These are phyloP conservation scores for Acestrorhynchus altus DNA, from an alignment of 2,797 vertebrate species.

Conservation along the genomic window DNA sequence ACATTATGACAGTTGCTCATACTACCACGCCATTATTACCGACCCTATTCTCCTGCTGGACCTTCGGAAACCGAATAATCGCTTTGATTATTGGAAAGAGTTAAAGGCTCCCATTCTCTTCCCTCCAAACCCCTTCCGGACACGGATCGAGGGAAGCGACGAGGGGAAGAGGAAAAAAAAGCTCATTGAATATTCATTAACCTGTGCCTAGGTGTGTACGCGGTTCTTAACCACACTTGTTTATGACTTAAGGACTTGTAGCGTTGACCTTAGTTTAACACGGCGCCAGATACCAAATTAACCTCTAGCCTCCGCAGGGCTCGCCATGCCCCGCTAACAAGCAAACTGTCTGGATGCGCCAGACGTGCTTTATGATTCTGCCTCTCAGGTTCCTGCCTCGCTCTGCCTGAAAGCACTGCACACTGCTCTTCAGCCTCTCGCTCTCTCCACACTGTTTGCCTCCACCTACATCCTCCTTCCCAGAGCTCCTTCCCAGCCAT, in stretches of 20 bases:
- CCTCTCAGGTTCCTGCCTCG: slow-evolving; percentile 58
- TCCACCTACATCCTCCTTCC: not conserved
- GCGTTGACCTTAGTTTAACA: slow-evolving; percentile 86
- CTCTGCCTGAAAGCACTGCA: slow-evolving; percentile 42
- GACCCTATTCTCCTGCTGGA: not conserved
- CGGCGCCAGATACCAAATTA: slow-evolving; percentile 87
- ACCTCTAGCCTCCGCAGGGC: slow-evolving; percentile 84
- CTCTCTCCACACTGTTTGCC: slow-evolving; percentile 37
- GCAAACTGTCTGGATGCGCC: slow-evolving; percentile 84
- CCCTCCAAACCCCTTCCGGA: slow-evolving; percentile 55
- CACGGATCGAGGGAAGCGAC: slow-evolving; percentile 64
- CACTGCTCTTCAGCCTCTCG: slow-evolving; percentile 22
- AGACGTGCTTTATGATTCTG: slow-evolving; percentile 82
- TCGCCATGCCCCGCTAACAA: slow-evolving; percentile 85
- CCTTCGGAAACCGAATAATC: slow-evolving; percentile 35
- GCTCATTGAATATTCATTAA: slow-evolving; percentile 87
- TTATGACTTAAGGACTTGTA: slow-evolving; percentile 89
- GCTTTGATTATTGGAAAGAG: slow-evolving; percentile 34
- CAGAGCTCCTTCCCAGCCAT: not conserved
- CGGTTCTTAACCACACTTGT: slow-evolving; percentile 84
- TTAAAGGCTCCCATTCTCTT: slow-evolving; percentile 35
- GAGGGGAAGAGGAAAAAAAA: slow-evolving; percentile 64
- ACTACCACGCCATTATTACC: slow-evolving; percentile 7
- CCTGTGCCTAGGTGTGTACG: slow-evolving; percentile 82
- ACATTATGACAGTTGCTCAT: slow-evolving; percentile 6